Conservation (phyloP, 2,113 vertebrate species). For the Ptilorrhoa leucosticta region DNA sequence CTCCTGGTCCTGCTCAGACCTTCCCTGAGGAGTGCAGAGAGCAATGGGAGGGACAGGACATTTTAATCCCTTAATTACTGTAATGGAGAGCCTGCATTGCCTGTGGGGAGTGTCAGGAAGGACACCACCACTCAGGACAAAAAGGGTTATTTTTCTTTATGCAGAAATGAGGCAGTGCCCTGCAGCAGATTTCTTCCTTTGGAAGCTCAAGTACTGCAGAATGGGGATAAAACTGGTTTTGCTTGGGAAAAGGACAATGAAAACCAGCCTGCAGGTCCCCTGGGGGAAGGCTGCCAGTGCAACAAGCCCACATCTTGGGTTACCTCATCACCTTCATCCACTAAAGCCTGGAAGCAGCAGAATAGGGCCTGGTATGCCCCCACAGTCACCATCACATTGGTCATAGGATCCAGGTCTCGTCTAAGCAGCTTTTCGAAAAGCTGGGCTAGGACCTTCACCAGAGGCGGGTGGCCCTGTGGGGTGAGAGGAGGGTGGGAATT, state of each 20-base stretch:
- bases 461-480: conserved; percentile 83
- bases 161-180: not conserved
- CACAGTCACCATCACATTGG: conserved; percentile 88
- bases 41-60: not conserved
- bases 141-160: not conserved
- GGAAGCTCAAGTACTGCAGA: not conserved
- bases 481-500: not conserved
- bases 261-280: not conserved
- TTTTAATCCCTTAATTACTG: not conserved
- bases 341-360: conserved; percentile 87
- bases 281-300: not conserved
- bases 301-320: not conserved
- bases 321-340: conserved; percentile 93
- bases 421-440: conserved; percentile 83
- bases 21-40: not conserved
- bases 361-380: conserved; percentile 92
- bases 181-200: not conserved
- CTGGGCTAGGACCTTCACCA: conserved; percentile 84
- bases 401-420: conserved; percentile 80
- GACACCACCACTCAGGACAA: not conserved
- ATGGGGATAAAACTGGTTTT: not conserved
- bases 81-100: not conserved
- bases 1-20: not conserved
- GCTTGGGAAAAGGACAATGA: not conserved
- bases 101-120: not conserved